Evolutionary conservation across 2,113 vertebrate species (phyloP), one percentile per base, ranked within the genome.

Genomic region (Xiphophorus maculatus): DNA sequence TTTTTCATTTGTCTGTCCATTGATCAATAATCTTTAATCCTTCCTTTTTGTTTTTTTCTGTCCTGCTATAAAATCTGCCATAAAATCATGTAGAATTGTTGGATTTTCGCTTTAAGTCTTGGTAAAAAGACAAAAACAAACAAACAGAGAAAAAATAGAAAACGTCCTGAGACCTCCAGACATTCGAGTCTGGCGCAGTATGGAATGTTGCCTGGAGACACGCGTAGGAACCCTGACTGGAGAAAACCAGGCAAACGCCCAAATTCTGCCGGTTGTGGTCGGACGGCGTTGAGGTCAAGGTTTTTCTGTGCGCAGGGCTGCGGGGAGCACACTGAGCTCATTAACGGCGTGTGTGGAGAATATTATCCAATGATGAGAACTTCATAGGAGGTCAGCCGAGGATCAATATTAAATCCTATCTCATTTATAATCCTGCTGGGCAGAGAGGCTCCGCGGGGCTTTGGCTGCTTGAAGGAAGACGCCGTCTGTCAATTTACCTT

Each of bases 371-470:
- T 90, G 92, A 94, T 94, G 92, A 92, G 85, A 85, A 85, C 83
- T 85, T 91, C 90, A 92, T 85, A 81, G 90, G 92, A 93, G 92
- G 93, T 92, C 91, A 92, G 90, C 74, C 27, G 80, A 83, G 88
- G 91, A 93, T 95, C 94, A 90, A 95, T 95, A 88, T 88, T 90
- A 92, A 94, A 93, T 92, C 90, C 89, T 83, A 86, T 90, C 87
- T 90, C 84, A 71, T 90, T 95, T 91, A 91, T 87, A 85, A 89
- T 93, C 88, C 89, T 87, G 88, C 91, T 84, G 93, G 88, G 86
- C 83, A 15, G 60, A 83, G 85, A 73, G 69, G 83, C 91, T 87
- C 82, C 0, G 37, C 40, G 2, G 70, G 83, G 88, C 77, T 92
- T 63, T 88, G 83, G 89, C 84, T 81, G 84, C 83, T 88, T 87